Evolutionary conservation across 2,797 vertebrate genomes (phyloP), one percentile per base, ranked within the genome.

Genomic region (Lerista edwardsae): DNA sequence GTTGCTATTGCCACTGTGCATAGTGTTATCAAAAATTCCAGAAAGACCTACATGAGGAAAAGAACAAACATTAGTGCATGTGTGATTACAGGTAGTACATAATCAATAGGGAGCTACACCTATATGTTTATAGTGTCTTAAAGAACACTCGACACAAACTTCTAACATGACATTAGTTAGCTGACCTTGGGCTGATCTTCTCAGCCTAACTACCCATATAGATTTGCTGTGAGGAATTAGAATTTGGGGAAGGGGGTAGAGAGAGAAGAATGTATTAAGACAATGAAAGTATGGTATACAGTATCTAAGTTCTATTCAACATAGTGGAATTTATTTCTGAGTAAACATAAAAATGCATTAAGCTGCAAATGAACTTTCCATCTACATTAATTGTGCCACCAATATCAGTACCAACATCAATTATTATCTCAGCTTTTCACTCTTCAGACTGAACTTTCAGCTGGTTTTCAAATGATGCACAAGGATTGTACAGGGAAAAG

Each of bases 11-110:
- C 97, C 95, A 94, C 92, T 95, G 91, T 97, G 97, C 85, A 97
- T 95, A 94, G 94, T 95, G 85, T 94, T 93, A 94, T 99, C 98
- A 95, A 99, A 98, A 83, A 97, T 95, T 95, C 97, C 97, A 88
- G 96, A 96, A 91, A 97, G 94, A 95, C 97, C 97, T 97, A 89
- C 27, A 91, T 68, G 82, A 89, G 90, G 77, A 64, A 57, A 31
- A 12, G 36, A 10, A 62, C 11, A 80, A 81, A 77, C 39, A 69
- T n/a, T 61, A 44, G n/a, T 29, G 44, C 2, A 64, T 78, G n/a
- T 68, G 11, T 47, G 36, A 36, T 29, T 36, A 21, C 36, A 57
- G 14, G 69, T 31, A 44, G 17, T 69, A 27, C n/a, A 62, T 84
- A 74, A 72, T n/a, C 41, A 44, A 3, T 62, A 78, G 11, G 62